Evolutionary conservation across 2,113 vertebrate species (phyloP).

Genomic region (Crocuta crocuta): DNA sequence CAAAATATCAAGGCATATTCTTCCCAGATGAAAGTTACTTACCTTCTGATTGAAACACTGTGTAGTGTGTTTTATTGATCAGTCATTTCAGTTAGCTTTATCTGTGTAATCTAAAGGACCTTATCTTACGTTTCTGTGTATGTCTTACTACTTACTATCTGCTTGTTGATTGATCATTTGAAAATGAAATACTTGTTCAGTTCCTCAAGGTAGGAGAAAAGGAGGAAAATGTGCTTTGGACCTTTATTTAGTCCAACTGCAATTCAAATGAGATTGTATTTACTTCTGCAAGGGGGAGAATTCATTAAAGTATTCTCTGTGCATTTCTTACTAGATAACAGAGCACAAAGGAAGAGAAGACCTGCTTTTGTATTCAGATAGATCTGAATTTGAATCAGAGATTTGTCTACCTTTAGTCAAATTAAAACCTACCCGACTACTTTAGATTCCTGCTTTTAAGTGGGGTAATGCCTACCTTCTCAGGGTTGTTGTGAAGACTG

Average conservation of each 20-base stretch:
- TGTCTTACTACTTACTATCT: background rate
- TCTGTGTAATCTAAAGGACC: background rate
- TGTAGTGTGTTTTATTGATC: background rate
- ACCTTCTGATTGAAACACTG: background rate
- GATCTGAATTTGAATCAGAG: background rate
- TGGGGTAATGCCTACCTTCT: background rate
- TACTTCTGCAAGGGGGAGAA: background rate
- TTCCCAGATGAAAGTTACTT: background rate
- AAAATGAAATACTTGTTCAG: constrained; percentile 3
- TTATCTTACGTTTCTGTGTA: background rate
- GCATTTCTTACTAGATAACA: background rate
- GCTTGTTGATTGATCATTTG: background rate
- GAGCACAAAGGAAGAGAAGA: background rate
- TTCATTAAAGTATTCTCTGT: background rate
- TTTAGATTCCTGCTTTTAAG: background rate
- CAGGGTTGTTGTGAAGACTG: background rate
- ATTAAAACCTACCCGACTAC: background rate
- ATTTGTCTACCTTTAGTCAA: background rate
- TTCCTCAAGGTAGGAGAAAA: background rate
- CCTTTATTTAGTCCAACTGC: background rate
- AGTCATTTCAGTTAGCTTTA: background rate
- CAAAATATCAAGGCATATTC: background rate
- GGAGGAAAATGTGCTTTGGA: background rate
- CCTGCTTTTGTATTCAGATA: background rate
- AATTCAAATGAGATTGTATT: background rate